Evolutionary conservation across 1,140 invertebrate species (phyloP), one percentile per base, ranked within the genome.

Genomic region (Brachionus rubens): DNA sequence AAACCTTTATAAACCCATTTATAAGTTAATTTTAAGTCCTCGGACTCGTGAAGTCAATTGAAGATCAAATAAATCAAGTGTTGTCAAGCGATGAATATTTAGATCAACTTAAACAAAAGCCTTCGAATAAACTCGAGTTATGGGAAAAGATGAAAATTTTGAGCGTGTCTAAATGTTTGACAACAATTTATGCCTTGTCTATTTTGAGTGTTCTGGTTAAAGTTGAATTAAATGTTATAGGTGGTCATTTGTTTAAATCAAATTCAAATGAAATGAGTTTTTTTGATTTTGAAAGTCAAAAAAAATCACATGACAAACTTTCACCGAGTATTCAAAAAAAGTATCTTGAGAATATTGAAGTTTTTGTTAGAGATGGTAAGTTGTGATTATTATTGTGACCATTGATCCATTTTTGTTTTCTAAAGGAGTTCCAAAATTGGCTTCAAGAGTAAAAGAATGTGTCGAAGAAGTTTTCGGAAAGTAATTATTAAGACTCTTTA

Each of bases 281-380:
- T 36, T 9, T 36, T 36, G 9, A 36, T 36, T 36, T 36, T 36
- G 33, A 36, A 9, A 36, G 9, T 3, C 33, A 16, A 16, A 7
- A 16, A 7, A 40, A 0, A 4, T 26, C 7, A 6, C 4, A 54
- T 14, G 14, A 2, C 12, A 65, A 43, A 26, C 26, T 65, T 4
- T 65, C 59, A 3, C n/a, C 68, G 2, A 50, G 16, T 30, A 26
- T 50, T 4, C 68, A 54, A 33, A 10, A 54, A 33, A 72, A 72
- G 50, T 72, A 30, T 72, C 14, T 72, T 9, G 24, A 72, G 50
- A 72, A 72, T 72, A 72, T 72, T 50, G 68, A 65, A 43, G 43
- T n/a, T 30, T 65, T 65, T 65, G 40, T 41, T 4, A 24, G 16
- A 43, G 59, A 65, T 43, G 54, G 54, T 59, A 36, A 33, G 33